Base-by-base conservation (phyloP, 2,113 vertebrate genomes). In the Climacteris rufus region DNA sequence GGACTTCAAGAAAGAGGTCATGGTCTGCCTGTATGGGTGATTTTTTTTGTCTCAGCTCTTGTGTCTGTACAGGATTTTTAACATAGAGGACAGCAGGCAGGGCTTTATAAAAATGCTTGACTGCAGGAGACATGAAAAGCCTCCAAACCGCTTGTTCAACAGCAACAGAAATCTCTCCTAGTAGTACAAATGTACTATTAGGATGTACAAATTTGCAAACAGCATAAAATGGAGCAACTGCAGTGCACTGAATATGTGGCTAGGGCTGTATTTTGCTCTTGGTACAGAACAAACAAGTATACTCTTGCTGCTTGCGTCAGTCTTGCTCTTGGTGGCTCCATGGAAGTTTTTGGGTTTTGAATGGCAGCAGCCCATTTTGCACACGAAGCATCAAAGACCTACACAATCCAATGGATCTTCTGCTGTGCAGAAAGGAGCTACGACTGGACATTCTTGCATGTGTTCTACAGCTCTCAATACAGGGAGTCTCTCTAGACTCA, bases 301-400 rank as follows among this genome's bases (percentile, higher is more conserved):
- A 79, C 9, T 35, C 25, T 4, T 59, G 14, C 31, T 77, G 13
- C 74, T 65, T 49, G 22, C 42, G 69, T 28, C 1, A 1, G 17
- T 50, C 13, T 77, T 86, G 33, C 30, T 81, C 12, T 54, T 63
- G n/a, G 54, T 65, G 24, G 27, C 18, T 61, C 8, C 4, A 19
- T 1, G 8, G 42, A 87, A 77, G 25, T 59, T 27, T 40, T 21
- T 5, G 30, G 9, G 21, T 40, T 83, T 87, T 69, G 27, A 65
- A 70, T 54, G 42, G 20, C 52, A 89, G 6, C 10, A 53, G 31
- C 1, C 7, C 0, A 0, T 54, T 37, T 69, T 59, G 30, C 5
- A 30, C 18, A 49, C 9, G 30, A 86, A 70, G 23, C 14, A 78
- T 47, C 23, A 70, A 75, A 89, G 52, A 16, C 16, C 11, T 89